phyloP scores from a whole-genome alignment of 1,140 invertebrate species.

The Oncopeltus fasciatus region DNA sequence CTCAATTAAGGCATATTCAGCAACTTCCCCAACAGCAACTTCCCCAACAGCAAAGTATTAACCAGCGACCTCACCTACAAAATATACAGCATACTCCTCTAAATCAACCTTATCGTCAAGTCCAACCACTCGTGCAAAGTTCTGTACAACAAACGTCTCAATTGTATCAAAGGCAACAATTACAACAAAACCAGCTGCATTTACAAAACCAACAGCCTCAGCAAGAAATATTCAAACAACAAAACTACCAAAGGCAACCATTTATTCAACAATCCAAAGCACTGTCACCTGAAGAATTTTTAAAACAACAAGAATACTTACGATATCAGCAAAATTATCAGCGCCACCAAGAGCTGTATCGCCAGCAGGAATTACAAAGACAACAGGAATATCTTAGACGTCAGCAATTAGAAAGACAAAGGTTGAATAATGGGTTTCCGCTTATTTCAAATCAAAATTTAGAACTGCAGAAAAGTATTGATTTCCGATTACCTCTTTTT shows the following conservation, averaged over 20 bases:
- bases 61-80: too few species aligned
- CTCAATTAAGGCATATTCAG: too few species aligned
- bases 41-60: too few species aligned
- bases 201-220: too few species aligned
- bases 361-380: conserved; percentile 19
- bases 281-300: neutral
- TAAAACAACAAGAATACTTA: neutral
- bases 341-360: conserved; percentile 29
- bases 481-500: conserved; percentile 28
- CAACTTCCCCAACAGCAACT: too few species aligned
- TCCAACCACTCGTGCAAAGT: too few species aligned
- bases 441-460: conserved; percentile 25
- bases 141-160: too few species aligned
- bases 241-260: conserved; percentile 27
- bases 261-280: too few species aligned
- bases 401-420: conserved; percentile 20
- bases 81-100: too few species aligned
- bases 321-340: conserved; percentile 10
- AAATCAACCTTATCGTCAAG: too few species aligned
- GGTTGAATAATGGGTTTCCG: conserved; percentile 21
- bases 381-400: conserved; percentile 23
- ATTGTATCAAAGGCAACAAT: too few species aligned
- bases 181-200: too few species aligned
- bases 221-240: conserved; percentile 28
- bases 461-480: conserved; percentile 32